Conservation (phyloP, 2,888 invertebrate species). For the Serripes groenlandicus region DNA sequence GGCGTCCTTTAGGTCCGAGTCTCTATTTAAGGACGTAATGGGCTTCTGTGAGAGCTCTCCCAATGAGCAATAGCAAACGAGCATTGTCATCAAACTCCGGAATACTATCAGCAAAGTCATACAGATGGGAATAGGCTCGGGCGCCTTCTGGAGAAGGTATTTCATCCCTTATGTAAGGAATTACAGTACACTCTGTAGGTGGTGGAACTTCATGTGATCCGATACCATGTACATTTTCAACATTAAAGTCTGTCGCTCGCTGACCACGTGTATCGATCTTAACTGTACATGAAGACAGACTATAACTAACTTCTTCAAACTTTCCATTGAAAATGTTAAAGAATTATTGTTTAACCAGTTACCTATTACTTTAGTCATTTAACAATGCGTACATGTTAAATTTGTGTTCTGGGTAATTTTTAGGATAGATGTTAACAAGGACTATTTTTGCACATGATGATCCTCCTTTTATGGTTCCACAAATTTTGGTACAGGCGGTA, state of each 20-base stretch:
- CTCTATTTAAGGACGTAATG: conserved; percentile 40
- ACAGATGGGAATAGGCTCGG: conserved; percentile 16
- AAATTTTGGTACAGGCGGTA: no score
- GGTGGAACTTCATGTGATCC: conserved; percentile 8
- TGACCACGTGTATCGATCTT: no score
- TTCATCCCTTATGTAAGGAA: conserved; percentile 20
- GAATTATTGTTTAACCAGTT: no score
- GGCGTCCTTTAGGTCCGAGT: conserved; percentile 9
- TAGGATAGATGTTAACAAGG: no score
- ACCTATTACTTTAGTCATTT: no score
- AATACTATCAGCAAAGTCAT: conserved; percentile 5
- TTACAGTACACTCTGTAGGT: conserved; percentile 26
- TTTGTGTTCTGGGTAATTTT: no score
- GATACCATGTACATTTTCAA: conserved; percentile 31
- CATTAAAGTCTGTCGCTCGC: conserved; percentile 9
- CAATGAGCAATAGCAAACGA: conserved; percentile 23
- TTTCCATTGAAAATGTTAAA: no score
- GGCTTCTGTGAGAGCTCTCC: conserved; percentile 36
- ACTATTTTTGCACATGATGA: no score
- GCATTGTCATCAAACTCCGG: conserved; percentile 19
- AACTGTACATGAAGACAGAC: no score
- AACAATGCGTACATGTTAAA: no score
- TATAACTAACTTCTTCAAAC: no score
- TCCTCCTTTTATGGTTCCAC: no score
- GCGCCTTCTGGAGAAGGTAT: conserved; percentile 34